Conservation (phyloP, 2,113 vertebrate species). For the Misgurnus mizolepis region DNA sequence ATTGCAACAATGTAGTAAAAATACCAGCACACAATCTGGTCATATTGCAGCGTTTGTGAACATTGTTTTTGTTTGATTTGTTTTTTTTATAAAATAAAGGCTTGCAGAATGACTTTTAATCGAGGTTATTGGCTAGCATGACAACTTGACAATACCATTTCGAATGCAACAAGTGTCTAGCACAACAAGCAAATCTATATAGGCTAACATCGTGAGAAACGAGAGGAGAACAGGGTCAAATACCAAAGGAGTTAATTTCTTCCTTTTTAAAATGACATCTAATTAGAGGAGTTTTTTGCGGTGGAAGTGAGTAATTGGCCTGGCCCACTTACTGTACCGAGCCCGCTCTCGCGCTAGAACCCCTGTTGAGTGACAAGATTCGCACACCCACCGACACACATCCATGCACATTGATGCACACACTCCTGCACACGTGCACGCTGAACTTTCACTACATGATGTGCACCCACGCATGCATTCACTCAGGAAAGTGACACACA, state of each 20-base stretch:
- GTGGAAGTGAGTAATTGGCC: slow-evolving; percentile 58
- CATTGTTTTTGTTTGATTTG: no score
- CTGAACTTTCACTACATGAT: slow-evolving; percentile 16
- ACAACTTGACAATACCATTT: background rate
- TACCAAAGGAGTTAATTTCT: slow-evolving; percentile 58
- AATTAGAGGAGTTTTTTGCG: slow-evolving; percentile 55
- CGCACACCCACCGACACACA: slow-evolving; percentile 54
- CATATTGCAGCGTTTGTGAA: no score
- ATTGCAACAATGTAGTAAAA: no score
- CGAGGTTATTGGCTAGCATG: background rate
- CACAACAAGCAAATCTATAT: slow-evolving; percentile 25
- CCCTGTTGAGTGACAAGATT: slow-evolving; percentile 49
- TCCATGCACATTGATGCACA: slow-evolving; percentile 34
- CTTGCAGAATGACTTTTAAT: background rate
- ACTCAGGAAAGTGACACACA: slow-evolving; percentile 43
- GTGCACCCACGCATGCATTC: slow-evolving; percentile 47
- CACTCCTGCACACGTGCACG: slow-evolving; percentile 25
- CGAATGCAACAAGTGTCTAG: background rate
- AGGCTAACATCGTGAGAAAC: slow-evolving; percentile 26
- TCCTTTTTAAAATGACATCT: slow-evolving; percentile 56
- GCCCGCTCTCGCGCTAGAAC: slow-evolving; percentile 39
- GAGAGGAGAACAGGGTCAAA: slow-evolving; percentile 58
- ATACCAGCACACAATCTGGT: no score
- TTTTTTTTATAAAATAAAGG: background rate
- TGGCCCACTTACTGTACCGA: slow-evolving; percentile 61